Base-by-base conservation (phyloP, 2,797 vertebrate genomes). In the Hirundo rustica region DNA sequence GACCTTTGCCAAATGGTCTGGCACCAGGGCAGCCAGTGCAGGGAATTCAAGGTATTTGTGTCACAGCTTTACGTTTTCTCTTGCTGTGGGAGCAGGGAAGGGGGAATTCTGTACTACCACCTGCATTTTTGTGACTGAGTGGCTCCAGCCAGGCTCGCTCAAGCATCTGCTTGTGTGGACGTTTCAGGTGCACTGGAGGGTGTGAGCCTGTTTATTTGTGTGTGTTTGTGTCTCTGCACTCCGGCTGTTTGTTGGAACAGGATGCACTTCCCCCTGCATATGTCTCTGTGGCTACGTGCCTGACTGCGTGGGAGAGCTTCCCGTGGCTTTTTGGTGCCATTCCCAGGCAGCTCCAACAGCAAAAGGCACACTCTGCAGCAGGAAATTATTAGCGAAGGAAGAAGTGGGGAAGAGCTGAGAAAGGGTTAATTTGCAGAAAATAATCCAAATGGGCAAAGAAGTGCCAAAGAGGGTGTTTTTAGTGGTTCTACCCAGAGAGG, bases 251-350 rank as follows among this genome's bases (percentile, higher is more conserved):
- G 73, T 27, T 74, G 92, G 64, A 57, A 40, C 3, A 13, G 86
- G 84, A 79, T 77, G 71, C 36, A 2, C 65, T 86, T 86, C 73
- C 64, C 84, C 82, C 71, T 20, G 4, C 94, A 85, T 83, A 77
- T 95, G 96, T 57, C 79, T 80, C 42, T 11, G 91, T 95, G 95
- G 95, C 95, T 88, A 26, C 3, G 1, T 67, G 95, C 92, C 92
- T 40, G 66, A 6, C 9, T 67, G 84, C 10, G 85, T 88, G 72
- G 91, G 88, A 94, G 90, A 90, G 77, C 14, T 88, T 95, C 92
- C 91, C 8, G 2, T 65, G 85, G 82, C 61, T 93, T 77, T 27
- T 50, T 91, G 91, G 82, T 93, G 94, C 91, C 84, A 86, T 96
- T 96, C 94, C 92, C 93, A 95, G 94, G 84, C 90, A 91, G 58